Percentiles rank a stretch among this genome's conserved stretches.
Evolutionary conservation across 2,888 invertebrate species (phyloP).

Genomic region (Clusia tigrina): DNA sequence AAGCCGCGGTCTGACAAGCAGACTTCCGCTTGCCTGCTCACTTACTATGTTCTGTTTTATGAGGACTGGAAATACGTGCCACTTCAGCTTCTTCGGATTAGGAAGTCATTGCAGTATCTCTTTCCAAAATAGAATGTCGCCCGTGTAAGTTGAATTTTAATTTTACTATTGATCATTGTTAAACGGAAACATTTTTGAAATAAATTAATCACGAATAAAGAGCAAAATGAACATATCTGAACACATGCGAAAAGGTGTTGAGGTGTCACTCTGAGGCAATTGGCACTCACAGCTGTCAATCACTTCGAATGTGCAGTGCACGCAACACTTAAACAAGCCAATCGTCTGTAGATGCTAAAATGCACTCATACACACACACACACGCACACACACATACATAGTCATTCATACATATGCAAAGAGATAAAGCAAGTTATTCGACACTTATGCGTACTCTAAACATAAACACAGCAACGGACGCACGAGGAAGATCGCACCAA

Average conservation of each 20-base stretch:
- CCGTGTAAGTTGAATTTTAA: too few relatives aligned
- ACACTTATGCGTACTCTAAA: constrained; percentile 12
- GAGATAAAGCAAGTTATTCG: constrained; percentile 28
- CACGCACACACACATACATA: neutral
- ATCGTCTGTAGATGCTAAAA: constrained; percentile 6
- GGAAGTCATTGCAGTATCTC: too few relatives aligned
- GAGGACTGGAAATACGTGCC: too few relatives aligned
- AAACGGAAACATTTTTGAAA: too few relatives aligned
- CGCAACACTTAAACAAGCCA: constrained; percentile 17
- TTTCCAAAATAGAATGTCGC: too few relatives aligned
- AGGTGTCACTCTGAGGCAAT: constrained; percentile 1
- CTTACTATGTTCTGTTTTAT: too few relatives aligned
- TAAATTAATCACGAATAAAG: neutral
- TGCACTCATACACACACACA: neutral
- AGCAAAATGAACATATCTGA: constrained; percentile 17
- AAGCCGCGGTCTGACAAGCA: too few relatives aligned
- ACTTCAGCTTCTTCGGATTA: too few relatives aligned
- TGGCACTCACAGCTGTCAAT: neutral
- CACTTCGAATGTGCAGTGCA: neutral
- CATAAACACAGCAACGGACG: neutral
- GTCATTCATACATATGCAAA: constrained; percentile 3
- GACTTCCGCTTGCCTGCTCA: too few relatives aligned
- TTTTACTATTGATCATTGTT: too few relatives aligned
- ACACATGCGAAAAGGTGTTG: neutral
- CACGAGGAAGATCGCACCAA: constrained; percentile 1